These are phyloP conservation scores for Microtus richardsoni DNA, from an alignment of 2,113 vertebrate genomes.

Conservation along the genomic window DNA sequence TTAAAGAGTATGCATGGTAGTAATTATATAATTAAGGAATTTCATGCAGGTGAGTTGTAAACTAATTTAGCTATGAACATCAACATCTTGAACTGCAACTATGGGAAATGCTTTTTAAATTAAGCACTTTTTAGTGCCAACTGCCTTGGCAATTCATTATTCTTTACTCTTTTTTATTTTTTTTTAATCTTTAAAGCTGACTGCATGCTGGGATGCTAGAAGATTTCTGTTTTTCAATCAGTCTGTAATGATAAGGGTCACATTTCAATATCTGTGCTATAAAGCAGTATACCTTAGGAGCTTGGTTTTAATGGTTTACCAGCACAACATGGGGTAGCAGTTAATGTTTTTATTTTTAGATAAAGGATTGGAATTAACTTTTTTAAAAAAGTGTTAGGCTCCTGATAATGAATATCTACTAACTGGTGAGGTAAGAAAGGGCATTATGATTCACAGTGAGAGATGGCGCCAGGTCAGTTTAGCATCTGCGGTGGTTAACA, in stretches of 20 bases:
- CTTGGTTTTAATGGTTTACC: slow-evolving; percentile 61
- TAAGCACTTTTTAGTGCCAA: slow-evolving; percentile 56
- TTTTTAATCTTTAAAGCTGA: slow-evolving; percentile 14
- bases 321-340: slow-evolving; percentile 51
- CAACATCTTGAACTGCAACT: slow-evolving; percentile 46
- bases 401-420: slow-evolving; percentile 49
- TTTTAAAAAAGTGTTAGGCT: background rate
- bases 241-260: slow-evolving; percentile 48
- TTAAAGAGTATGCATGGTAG: slow-evolving; percentile 36
- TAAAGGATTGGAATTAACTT: slow-evolving; percentile 63
- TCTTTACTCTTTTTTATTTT: slow-evolving; percentile 33
- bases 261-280: slow-evolving; percentile 54
- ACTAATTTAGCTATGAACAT: slow-evolving; percentile 68
- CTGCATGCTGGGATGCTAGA: slow-evolving; percentile 38
- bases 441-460: slow-evolving; percentile 61
- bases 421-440: slow-evolving; percentile 33
- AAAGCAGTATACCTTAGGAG: slow-evolving; percentile 56
- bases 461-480: background rate
- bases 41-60: slow-evolving; percentile 69
- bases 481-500: slow-evolving; percentile 18
- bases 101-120: slow-evolving; percentile 67
- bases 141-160: slow-evolving; percentile 31
- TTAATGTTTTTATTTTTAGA: slow-evolving; percentile 72
- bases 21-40: slow-evolving; percentile 66
- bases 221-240: slow-evolving; percentile 66